Base-by-base conservation (phyloP, 1,140 invertebrate species). In the Heliothis subflexa region DNA sequence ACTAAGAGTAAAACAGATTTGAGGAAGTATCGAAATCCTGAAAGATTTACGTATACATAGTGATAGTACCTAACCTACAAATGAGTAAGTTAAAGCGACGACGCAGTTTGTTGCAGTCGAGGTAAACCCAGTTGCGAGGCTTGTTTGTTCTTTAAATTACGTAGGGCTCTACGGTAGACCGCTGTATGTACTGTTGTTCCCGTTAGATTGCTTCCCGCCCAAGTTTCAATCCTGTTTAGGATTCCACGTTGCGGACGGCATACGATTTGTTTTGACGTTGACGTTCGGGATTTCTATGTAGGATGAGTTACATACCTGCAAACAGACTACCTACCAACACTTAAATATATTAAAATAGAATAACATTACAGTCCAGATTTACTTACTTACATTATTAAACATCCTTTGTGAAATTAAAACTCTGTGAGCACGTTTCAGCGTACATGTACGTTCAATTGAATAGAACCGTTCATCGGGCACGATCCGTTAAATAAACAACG, bases 131-230 rank as follows among this genome's bases (percentile, higher is more conserved):
- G 80, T 76, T 79, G 79, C 83, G 79, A 71, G 74, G 82, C 80
- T 84, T 89, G 86, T 89, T 89, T 89, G 88, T 86, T 88, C 84
- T 88, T 87, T 83, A 89, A 87, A 86, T 89, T 87, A 89, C 86
- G 80, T 73, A 87, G 82, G 85, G 83, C 81, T 80, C 80, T 76
- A 72, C 81, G 81, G 81, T 78, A 82, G 72, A 85, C 80, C 85
- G 79, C 72, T 78, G 64, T 82, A 74, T 83, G 79, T 81, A 83
- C 81, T 80, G 80, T 84, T 89, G 83, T 78, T 83, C 78, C 78
- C 54, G 80, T 87, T 86, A 85, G 82, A 84, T 87, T 86, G 83
- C 84, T 85, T 81, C 82, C 83, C 80, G 79, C 78, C 77, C 80
- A 86, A 84, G 86, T 87, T 88, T 86, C 80, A 81, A 84, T 86